Conservation (phyloP, 2,113 vertebrate species). For the Pundamilia nyererei region DNA sequence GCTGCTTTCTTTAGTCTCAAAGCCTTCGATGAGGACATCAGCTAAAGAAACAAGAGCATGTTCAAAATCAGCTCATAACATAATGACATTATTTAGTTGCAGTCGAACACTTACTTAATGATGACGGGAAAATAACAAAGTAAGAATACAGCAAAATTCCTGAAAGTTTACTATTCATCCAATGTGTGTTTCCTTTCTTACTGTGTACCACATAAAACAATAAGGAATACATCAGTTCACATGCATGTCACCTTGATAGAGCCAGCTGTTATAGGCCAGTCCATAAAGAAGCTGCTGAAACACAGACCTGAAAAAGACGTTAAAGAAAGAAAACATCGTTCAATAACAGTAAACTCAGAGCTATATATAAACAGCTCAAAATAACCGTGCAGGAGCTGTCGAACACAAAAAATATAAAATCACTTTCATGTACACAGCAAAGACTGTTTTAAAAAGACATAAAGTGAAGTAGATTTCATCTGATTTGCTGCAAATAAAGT, state of each 20-base stretch:
- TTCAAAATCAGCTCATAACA: background rate
- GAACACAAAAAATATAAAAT: background rate
- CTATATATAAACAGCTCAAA: background rate
- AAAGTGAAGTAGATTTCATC: background rate
- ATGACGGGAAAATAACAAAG: background rate
- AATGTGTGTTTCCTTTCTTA: background rate
- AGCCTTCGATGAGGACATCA: slow-evolving; percentile 77
- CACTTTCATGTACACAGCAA: background rate
- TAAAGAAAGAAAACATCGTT: background rate
- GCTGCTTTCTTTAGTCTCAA: slow-evolving; percentile 84
- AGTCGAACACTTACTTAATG: background rate
- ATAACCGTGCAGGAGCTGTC: background rate
- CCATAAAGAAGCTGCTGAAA: slow-evolving; percentile 89
- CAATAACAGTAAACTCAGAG: background rate
- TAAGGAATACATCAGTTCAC: background rate
- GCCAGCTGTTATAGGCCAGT: slow-evolving; percentile 87
- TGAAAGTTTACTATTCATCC: background rate
- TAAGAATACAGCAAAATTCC: background rate
- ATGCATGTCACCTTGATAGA: slow-evolving; percentile 72
- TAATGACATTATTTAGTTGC: background rate
- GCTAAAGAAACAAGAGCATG: slow-evolving; percentile 59
- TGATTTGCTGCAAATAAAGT: background rate
- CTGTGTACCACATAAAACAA: background rate
- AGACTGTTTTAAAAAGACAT: background rate
- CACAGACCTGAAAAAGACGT: slow-evolving; percentile 78